Evolutionary conservation across 2,888 invertebrate species (phyloP), one percentile per base, ranked within the genome.

Genomic region (Aproaerema taeniolella): DNA sequence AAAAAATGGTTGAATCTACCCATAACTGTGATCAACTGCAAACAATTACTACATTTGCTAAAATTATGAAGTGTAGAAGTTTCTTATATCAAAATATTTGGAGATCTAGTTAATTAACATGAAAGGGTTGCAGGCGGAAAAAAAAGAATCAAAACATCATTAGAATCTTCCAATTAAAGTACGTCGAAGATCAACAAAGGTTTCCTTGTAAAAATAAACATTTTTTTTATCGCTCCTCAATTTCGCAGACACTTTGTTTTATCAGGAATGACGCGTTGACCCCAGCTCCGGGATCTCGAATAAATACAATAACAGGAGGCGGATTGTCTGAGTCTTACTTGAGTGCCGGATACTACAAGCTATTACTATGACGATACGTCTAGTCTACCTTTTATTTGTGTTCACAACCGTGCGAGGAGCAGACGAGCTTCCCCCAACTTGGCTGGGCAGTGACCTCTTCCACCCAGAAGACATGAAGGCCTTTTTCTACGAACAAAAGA

Each of bases 121-220:
- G n/a, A n/a, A n/a, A n/a, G n/a, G n/a, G n/a, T n/a, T n/a, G n/a
- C n/a, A n/a, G n/a, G n/a, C n/a, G n/a, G n/a, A n/a, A n/a, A n/a
- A n/a, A n/a, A n/a, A n/a, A n/a, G n/a, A n/a, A n/a, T n/a, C n/a
- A n/a, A n/a, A n/a, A n/a, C n/a, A n/a, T n/a, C n/a, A n/a, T n/a
- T n/a, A n/a, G n/a, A n/a, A n/a, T n/a, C n/a, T n/a, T n/a, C n/a
- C n/a, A n/a, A n/a, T n/a, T n/a, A n/a, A n/a, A n/a, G n/a, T n/a
- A n/a, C n/a, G n/a, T n/a, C n/a, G n/a, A n/a, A n/a, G n/a, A n/a
- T n/a, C n/a, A n/a, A n/a, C n/a, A n/a, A n/a, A n/a, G n/a, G n/a
- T n/a, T n/a, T n/a, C n/a, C n/a, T n/a, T n/a, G n/a, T n/a, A 78
- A 71, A 77, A 80, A 79, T 80, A 80, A 78, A 80, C 77, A 74